Conservation (phyloP, 1,140 invertebrate genomes). For the Aculops lycopersici region DNA sequence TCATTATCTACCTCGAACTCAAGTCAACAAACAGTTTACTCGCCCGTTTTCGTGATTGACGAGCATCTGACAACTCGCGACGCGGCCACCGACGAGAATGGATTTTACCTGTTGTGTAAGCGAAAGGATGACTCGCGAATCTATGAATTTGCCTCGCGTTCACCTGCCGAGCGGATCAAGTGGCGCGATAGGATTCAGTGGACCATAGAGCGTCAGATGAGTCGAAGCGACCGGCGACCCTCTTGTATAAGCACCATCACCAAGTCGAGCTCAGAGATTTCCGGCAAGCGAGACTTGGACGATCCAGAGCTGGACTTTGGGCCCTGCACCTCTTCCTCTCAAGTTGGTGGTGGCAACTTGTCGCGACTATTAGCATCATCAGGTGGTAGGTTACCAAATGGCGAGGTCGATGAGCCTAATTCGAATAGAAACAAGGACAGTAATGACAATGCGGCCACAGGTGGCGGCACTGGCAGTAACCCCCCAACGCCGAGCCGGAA, state of each 20-base stretch:
- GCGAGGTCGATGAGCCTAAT: not conserved
- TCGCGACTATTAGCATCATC: not conserved
- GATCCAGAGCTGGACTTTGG: not conserved
- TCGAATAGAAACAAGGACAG: not conserved
- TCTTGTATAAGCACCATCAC: not conserved
- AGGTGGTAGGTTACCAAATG: not conserved
- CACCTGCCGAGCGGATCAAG: constrained; percentile 36
- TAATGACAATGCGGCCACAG: not conserved
- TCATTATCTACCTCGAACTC: not conserved
- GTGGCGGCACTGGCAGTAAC: not conserved
- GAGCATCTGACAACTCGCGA: constrained; percentile 29
- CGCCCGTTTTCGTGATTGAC: constrained; percentile 36
- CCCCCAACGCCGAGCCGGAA: not conserved
- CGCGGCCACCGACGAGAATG: constrained; percentile 53
- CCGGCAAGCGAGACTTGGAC: not conserved
- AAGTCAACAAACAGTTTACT: too few species aligned
- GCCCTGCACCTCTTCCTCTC: not conserved
- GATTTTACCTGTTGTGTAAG: constrained; percentile 51
- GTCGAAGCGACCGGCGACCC: not conserved
- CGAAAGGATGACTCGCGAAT: constrained; percentile 22
- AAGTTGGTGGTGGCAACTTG: not conserved
- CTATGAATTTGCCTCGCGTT: constrained; percentile 46
- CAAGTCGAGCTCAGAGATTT: not conserved
- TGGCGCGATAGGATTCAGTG: constrained; percentile 4
- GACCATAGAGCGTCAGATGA: not conserved